A percentile compares a stretch with the other conserved stretches of the same genome.
Evolutionary conservation across 2,113 vertebrate species (phyloP).

Genomic region (Pithys albifrons): DNA sequence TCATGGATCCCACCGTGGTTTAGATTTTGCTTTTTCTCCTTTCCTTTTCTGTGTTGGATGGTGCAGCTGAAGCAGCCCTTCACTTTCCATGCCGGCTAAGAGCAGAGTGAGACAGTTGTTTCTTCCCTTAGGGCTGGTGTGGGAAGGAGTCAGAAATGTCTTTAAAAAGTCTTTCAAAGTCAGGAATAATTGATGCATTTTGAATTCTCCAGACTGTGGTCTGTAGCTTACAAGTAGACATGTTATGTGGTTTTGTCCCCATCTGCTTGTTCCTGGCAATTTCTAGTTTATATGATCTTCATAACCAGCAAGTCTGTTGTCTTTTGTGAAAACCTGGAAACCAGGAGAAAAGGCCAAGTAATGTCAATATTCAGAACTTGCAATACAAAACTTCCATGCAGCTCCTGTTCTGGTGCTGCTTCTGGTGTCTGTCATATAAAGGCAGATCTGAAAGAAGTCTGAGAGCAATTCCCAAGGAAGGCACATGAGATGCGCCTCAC

Average conservation of each 20-base stretch:
- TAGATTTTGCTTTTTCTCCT: slow-evolving; percentile 26
- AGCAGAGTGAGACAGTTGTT: not conserved
- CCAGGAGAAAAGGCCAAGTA: not conserved
- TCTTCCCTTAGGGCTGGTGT: not conserved
- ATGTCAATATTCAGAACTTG: not conserved
- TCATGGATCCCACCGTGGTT: not conserved
- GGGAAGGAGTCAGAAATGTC: slow-evolving; percentile 13
- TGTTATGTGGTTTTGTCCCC: slow-evolving; percentile 43
- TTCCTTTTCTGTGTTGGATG: not conserved
- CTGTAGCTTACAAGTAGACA: slow-evolving; percentile 24
- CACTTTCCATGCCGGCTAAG: not conserved
- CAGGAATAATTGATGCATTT: slow-evolving; percentile 16
- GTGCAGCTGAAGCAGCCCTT: not conserved
- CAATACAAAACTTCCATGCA: not conserved
- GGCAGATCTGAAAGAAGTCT: not conserved
- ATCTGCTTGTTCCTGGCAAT: slow-evolving; percentile 26
- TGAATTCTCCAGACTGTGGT: slow-evolving; percentile 32
- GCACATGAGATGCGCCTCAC: not conserved
- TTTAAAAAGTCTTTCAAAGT: slow-evolving; percentile 38
- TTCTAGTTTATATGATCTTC: not conserved
- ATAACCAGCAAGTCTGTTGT: not conserved
- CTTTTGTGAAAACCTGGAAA: slow-evolving; percentile 21
- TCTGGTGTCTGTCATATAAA: not conserved
- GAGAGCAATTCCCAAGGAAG: not conserved
- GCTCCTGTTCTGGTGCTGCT: not conserved